phyloP scores from a whole-genome alignment of 2,888 invertebrate species.

The Eristalis pertinax region DNA sequence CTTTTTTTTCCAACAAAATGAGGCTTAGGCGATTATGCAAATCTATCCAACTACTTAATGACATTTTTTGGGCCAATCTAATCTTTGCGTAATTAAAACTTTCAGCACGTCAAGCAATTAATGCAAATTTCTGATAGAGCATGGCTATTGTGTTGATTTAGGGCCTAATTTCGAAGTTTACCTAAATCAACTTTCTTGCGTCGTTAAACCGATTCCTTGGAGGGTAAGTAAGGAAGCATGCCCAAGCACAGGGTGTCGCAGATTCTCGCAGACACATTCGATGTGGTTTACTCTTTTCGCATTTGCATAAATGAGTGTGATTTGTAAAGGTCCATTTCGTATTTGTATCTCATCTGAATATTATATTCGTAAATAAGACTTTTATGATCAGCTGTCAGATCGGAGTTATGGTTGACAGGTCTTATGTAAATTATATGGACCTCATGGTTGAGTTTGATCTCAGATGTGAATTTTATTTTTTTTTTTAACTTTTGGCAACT shows the following conservation, averaged over 20 bases:
- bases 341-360: background rate
- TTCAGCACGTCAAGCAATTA: background rate
- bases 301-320: conserved; percentile 1
- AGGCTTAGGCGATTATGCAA: background rate
- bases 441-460: background rate
- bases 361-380: background rate
- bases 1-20: background rate
- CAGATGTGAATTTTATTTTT: background rate
- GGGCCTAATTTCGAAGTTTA: background rate
- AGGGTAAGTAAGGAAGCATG: background rate
- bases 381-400: conserved; percentile 1
- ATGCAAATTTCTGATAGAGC: background rate
- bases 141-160: conserved; percentile 2
- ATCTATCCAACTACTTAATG: background rate
- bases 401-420: background rate
- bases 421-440: background rate
- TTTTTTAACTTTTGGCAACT: background rate
- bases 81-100: background rate
- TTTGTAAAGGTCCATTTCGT: background rate
- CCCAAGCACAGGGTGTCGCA: background rate
- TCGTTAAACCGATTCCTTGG: background rate
- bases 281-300: background rate
- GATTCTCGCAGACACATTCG: background rate
- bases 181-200: background rate
- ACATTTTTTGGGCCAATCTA: background rate